Evolutionary conservation across 1,140 invertebrate genomes (phyloP).

Genomic region (Lepidotrigona ventralis): DNA sequence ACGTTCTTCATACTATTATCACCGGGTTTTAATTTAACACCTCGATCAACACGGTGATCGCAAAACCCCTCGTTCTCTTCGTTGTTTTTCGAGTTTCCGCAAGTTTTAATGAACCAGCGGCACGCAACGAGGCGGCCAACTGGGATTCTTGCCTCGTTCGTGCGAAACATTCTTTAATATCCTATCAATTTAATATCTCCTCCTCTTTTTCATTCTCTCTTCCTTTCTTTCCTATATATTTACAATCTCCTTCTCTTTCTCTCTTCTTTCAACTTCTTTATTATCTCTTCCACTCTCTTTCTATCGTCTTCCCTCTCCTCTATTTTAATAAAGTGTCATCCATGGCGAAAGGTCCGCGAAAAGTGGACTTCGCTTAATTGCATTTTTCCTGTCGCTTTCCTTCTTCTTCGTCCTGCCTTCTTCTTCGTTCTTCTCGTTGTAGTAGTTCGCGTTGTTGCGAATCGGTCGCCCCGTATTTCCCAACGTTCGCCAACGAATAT

Average conservation of each 20-base stretch:
- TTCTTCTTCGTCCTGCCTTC: not conserved
- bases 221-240: not conserved
- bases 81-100: not conserved
- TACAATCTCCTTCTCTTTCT: not conserved
- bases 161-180: constrained; percentile 64
- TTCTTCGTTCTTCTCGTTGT: too few relatives aligned
- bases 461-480: not conserved
- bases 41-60: not conserved
- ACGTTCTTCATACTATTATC: not conserved
- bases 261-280: not conserved
- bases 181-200: constrained; percentile 58
- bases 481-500: not conserved
- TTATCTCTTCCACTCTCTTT: not conserved
- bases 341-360: constrained; percentile 18
- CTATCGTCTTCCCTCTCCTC: not conserved
- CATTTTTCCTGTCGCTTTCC: not conserved
- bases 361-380: constrained; percentile 46
- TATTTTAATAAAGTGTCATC: constrained; percentile 61
- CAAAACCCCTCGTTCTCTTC: not conserved
- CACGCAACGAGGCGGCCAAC: constrained; percentile 5
- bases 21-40: not conserved
- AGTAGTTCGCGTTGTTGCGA: not conserved
- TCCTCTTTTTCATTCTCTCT: not conserved
- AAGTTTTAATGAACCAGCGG: constrained; percentile 1
- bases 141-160: constrained; percentile 3